Evolutionary conservation across 2,113 vertebrate species (phyloP), one percentile per base, ranked within the genome.

Genomic region (Nothobranchius furzeri): DNA sequence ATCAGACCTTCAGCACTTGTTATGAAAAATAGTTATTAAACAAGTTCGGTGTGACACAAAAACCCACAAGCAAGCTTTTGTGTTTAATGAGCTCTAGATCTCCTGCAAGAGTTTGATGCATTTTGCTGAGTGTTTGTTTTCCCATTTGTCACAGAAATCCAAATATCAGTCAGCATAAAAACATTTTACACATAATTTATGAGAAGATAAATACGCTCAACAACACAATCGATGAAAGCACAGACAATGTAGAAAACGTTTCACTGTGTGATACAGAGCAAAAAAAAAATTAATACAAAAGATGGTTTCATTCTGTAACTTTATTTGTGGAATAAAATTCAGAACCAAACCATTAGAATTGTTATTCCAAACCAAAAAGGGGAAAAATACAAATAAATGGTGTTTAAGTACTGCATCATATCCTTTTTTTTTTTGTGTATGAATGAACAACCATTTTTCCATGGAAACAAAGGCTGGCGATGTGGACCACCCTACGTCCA

Each of bases 351-450:
- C 17, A 57, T 64, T 65, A 1, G 45, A 67, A 57, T 24, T 64
- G 51, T 56, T 1, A 57, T 35, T 59, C 40, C 53, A 10, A 45
- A n/a, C 59, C 25, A 20, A 47, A 62, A 61, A 54, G 20, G 20
- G 20, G 1, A 54, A 67, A 81, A 24, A 45, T 56, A 8, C 14
- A 10, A 20, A 20, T 20, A 20, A 20, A 20, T 20, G 54, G 43
- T 78, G 74, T 81, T 74, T 72, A 62, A 65, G 56, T 62, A 45
- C 64, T 64, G 25, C 61, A 25, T 25, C 37, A 66, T 64, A 78
- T 40, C 9, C 61, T n/a, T 53, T 71, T 70, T 58, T n/a, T 53
- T 71, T 70, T 58, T 64, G 48, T 73, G 62, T 65, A 42, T 60
- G 13, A 64, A 48, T 64, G 37, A 37, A 82, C 50, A 60, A 64